phyloP scores from a whole-genome alignment of 1,140 invertebrate species.

The Aphis craccivora region DNA sequence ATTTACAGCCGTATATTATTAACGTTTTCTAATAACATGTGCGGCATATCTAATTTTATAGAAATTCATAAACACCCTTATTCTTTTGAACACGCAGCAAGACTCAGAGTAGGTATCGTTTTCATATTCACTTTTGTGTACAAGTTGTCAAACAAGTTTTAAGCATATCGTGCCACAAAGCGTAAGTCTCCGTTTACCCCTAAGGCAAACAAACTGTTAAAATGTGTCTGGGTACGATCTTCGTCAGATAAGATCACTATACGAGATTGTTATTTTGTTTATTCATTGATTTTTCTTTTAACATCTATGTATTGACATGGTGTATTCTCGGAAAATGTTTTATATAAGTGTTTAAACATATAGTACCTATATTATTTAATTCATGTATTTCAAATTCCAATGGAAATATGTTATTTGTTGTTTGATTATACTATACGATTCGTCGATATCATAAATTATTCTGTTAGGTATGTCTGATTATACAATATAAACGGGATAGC shows the following conservation, averaged over 20 bases:
- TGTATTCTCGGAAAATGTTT: not conserved
- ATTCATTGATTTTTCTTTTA: slow-evolving; percentile 1
- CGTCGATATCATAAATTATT: too few species aligned
- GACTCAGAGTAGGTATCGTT: not conserved
- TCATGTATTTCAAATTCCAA: not conserved
- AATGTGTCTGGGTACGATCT: not conserved
- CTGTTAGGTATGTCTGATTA: too few species aligned
- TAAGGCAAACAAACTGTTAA: not conserved
- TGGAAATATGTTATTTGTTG: not conserved
- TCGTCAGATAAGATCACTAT: not conserved
- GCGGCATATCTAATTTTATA: not conserved
- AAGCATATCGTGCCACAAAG: not conserved
- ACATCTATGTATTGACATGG: not conserved
- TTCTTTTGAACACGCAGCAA: not conserved
- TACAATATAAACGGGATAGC: too few species aligned
- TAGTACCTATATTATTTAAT: not conserved
- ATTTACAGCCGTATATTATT: too few species aligned
- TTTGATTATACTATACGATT: not conserved
- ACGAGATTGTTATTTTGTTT: slow-evolving; percentile 11
- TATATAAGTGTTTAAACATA: not conserved
- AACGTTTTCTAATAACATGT: not conserved
- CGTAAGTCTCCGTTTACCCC: not conserved
- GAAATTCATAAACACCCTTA: not conserved
- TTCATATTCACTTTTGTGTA: not conserved
- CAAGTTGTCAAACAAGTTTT: slow-evolving; percentile 10